Base-by-base conservation (phyloP, 2,888 invertebrate species). In the Lydus trimaculatus region DNA sequence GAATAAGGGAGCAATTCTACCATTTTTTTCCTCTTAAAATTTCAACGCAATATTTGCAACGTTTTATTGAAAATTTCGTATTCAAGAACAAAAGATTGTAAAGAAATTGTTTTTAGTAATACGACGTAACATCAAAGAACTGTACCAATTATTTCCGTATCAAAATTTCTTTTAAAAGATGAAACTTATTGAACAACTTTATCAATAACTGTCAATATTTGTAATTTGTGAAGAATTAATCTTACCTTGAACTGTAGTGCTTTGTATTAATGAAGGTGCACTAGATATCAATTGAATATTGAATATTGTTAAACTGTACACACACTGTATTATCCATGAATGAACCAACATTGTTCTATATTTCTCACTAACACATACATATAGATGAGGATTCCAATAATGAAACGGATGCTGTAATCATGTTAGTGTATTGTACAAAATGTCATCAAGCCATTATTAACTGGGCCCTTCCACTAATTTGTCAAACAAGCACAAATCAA, bases 261-360 rank as follows among this genome's bases (percentile, higher is more conserved):
- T 75, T 60, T 75, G 75, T 31, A 69, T 66, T 61, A 71, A 63
- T 17, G 74, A 72, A 1, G 76, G 75, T 11, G 74, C 74, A 59
- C 72, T 64, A 36, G 61, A 65, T 33, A 70, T 67, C 64, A 71
- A 72, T 69, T 65, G 70, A 59, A 73, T n/a, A n/a, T n/a, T 63
- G 64, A 70, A 52, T 65, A 77, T 70, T 33, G 75, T 73, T 73
- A 73, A 73, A 73, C 71, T 74, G 61, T 74, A 71, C 72, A 76
- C 69, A 67, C 70, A 76, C 69, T 74, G 75, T 72, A 43, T 43
- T 43, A 78, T 71, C 75, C 75, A 76, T 70, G 70, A 73, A 73
- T 73, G 73, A 65, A 73, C 66, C 73, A 69, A 72, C 77, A 78
- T 78, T 72, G 75, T 77, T 72, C 68, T 20, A 11, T 17, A 20